Percentiles rank a stretch among this genome's conserved stretches.
phyloP scores from a whole-genome alignment of 2,888 invertebrate genomes.

The Brassicogethes aeneus region DNA sequence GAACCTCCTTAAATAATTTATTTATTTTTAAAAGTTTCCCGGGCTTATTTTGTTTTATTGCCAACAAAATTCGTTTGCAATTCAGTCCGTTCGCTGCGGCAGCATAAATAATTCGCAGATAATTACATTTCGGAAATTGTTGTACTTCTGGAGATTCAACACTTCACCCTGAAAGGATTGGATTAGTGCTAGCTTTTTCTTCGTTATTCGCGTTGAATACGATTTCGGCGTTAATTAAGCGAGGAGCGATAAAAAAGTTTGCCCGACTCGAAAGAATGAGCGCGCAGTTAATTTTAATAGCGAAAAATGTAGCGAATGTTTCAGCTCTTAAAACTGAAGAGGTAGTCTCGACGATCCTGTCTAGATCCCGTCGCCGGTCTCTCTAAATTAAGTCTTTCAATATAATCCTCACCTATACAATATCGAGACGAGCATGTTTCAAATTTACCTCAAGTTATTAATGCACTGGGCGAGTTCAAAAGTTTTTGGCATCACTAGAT shows the following conservation, averaged over 20 bases:
- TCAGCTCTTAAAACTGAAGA: slow-evolving; percentile 1
- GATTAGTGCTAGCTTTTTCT: slow-evolving; percentile 26
- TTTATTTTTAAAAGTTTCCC: background rate
- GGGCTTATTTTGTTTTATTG: background rate
- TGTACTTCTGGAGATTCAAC: slow-evolving; percentile 27
- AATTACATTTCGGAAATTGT: slow-evolving; percentile 18
- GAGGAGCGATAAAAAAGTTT: slow-evolving; percentile 30
- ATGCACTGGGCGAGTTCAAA: too few relatives aligned
- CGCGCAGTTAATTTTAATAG: slow-evolving; percentile 29
- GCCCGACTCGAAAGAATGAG: slow-evolving; percentile 26
- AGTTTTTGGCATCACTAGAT: too few relatives aligned
- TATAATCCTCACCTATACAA: too few relatives aligned
- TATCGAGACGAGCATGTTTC: too few relatives aligned
- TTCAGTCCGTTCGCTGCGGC: slow-evolving; percentile 2
- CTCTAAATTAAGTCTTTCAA: too few relatives aligned
- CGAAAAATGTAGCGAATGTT: slow-evolving; percentile 14
- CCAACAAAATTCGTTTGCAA: background rate
- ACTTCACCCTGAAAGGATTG: slow-evolving; percentile 24
- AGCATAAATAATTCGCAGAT: slow-evolving; percentile 8
- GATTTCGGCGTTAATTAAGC: slow-evolving; percentile 31
- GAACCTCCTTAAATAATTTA: background rate
- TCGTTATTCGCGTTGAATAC: slow-evolving; percentile 27
- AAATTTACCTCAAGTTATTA: too few relatives aligned
- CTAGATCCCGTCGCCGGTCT: too few relatives aligned
- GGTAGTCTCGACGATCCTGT: too few relatives aligned